Percentiles rank a stretch among this genome's conserved stretches.
Evolutionary conservation across 1,140 invertebrate genomes (phyloP).

Genomic region (Zaprionus camerounensis): DNA sequence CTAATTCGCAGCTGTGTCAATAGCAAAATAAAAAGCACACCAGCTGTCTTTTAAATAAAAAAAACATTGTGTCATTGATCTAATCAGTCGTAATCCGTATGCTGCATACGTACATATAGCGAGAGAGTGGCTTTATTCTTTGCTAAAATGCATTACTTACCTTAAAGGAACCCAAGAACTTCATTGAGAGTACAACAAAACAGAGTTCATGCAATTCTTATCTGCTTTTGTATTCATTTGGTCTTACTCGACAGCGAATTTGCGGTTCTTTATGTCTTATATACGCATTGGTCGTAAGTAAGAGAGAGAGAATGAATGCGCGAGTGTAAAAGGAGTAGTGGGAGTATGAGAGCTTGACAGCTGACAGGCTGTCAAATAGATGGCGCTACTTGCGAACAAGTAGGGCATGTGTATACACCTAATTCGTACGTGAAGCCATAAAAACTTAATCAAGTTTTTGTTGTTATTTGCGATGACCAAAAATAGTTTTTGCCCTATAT

Average conservation of each 20-base stretch:
- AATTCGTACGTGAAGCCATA: slow-evolving; percentile 30
- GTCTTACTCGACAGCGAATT: neutral
- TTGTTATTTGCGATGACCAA: slow-evolving; percentile 24
- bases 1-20: neutral
- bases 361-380: slow-evolving; percentile 25
- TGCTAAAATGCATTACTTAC: neutral
- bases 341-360: slow-evolving; percentile 40
- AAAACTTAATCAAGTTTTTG: slow-evolving; percentile 6
- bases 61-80: slow-evolving; percentile 3
- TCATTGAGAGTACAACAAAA: neutral
- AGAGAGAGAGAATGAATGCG: neutral
- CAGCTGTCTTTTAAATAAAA: slow-evolving; percentile 1
- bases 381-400: slow-evolving; percentile 47
- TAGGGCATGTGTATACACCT: slow-evolving; percentile 46
- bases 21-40: neutral
- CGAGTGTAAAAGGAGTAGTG: neutral
- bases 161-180: neutral
- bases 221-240: neutral
- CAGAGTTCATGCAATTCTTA: neutral
- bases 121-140: neutral
- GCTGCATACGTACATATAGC: neutral
- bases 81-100: slow-evolving; percentile 6
- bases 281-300: neutral
- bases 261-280: neutral
- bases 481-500: slow-evolving; percentile 49